These are phyloP conservation scores for Cephus spinipes DNA, from an alignment of 2,888 invertebrate genomes.

Conservation along the genomic window DNA sequence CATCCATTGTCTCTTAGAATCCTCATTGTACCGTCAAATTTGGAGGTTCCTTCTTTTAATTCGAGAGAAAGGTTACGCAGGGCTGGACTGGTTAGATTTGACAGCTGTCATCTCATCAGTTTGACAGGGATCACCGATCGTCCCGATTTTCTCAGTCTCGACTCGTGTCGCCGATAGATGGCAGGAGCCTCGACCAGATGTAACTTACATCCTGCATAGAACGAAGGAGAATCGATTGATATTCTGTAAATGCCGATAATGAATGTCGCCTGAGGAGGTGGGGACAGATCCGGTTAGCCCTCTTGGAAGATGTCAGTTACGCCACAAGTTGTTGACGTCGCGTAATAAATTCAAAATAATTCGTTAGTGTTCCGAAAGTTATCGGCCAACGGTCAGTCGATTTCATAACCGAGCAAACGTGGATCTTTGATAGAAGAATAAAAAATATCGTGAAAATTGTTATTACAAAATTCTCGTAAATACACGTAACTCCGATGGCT, in stretches of 20 bases:
- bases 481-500: neutral
- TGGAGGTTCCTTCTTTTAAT: neutral
- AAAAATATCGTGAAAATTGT: neutral
- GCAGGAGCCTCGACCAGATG: neutral
- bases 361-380: neutral
- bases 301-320: neutral
- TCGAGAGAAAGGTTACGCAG: neutral
- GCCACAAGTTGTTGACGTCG: neutral
- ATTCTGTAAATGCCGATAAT: neutral
- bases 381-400: neutral
- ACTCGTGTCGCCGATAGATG: neutral
- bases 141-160: neutral
- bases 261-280: neutral
- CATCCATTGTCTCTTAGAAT: slow-evolving; percentile 30
- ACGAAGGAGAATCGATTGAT: neutral
- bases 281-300: neutral
- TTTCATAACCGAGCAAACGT: neutral
- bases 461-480: neutral
- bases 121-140: neutral
- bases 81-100: neutral
- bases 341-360: neutral
- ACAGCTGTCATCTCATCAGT: neutral
- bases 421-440: neutral
- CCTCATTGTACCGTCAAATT: neutral
- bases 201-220: neutral